These are phyloP conservation scores for Ceraclea dissimilis DNA, from an alignment of 2,888 invertebrate genomes.

Conservation along the genomic window DNA sequence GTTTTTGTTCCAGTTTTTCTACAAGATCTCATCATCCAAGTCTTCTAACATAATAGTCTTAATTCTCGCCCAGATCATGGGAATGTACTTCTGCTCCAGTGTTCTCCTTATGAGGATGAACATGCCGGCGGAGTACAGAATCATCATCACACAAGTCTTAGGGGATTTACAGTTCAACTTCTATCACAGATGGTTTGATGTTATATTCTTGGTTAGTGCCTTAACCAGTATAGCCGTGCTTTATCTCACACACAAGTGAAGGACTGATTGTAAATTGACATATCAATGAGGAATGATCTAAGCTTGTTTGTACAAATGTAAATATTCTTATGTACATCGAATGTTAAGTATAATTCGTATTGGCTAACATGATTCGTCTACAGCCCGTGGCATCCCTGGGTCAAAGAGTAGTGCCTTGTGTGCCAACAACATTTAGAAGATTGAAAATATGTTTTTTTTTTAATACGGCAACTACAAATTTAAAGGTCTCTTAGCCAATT, in stretches of 20 bases:
- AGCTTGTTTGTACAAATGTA: no score
- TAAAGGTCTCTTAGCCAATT: no score
- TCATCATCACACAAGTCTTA: slow-evolving; percentile 76
- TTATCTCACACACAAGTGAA: slow-evolving; percentile 88
- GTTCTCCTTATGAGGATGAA: slow-evolving; percentile 98
- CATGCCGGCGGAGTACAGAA: slow-evolving; percentile 95
- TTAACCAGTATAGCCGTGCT: slow-evolving; percentile 91
- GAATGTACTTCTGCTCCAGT: slow-evolving; percentile 99
- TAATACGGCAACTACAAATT: no score
- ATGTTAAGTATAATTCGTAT: no score
- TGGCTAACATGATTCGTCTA: no score
- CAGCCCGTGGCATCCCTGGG: no score
- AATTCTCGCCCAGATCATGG: slow-evolving; percentile 97
- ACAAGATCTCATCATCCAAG: slow-evolving; percentile 97
- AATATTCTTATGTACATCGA: no score
- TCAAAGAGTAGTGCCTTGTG: no score
- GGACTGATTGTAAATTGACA: neutral
- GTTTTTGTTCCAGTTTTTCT: slow-evolving; percentile 76
- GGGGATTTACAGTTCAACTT: slow-evolving; percentile 98
- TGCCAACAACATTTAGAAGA: no score
- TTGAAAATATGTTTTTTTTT: no score
- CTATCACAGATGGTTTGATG: slow-evolving; percentile 99
- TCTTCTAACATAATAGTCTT: slow-evolving; percentile 97
- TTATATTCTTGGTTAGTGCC: slow-evolving; percentile 96
- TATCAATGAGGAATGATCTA: no score